These are phyloP conservation scores for Chiloscyllium plagiosum DNA, from an alignment of 2,113 vertebrate genomes.

Conservation along the genomic window DNA sequence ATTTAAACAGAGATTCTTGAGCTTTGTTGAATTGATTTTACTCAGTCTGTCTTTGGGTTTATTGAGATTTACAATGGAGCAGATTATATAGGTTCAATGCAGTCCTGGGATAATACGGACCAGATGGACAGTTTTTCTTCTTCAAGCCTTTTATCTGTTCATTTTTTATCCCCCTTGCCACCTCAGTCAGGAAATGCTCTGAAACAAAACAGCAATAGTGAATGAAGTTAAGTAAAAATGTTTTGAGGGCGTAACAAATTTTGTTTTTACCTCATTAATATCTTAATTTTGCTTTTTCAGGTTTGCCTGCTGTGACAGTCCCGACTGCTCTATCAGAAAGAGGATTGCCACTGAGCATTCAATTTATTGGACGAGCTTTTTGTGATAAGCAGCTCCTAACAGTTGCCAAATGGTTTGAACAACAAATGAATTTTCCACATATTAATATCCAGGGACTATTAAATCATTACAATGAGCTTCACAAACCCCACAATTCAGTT, in stretches of 20 bases:
- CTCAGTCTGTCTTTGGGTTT: background rate
- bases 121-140: background rate
- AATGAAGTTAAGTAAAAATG: background rate
- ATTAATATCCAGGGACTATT: constrained; percentile 55
- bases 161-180: background rate
- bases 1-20: background rate
- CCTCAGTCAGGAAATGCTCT: background rate
- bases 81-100: background rate
- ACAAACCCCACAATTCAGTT: background rate
- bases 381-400: constrained; percentile 76
- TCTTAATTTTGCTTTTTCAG: constrained; percentile 50
- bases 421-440: constrained; percentile 73
- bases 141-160: background rate
- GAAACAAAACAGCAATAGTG: background rate
- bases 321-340: constrained; percentile 72
- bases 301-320: constrained; percentile 78
- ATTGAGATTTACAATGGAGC: background rate
- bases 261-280: background rate
- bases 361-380: constrained; percentile 78
- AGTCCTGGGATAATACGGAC: background rate
- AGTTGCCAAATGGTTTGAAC: constrained; percentile 86
- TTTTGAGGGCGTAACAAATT: background rate
- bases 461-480: background rate
- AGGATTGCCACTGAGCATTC: constrained; percentile 82
- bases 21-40: background rate